Conservation (phyloP, 2,113 vertebrate species). For the Pongo abelii region DNA sequence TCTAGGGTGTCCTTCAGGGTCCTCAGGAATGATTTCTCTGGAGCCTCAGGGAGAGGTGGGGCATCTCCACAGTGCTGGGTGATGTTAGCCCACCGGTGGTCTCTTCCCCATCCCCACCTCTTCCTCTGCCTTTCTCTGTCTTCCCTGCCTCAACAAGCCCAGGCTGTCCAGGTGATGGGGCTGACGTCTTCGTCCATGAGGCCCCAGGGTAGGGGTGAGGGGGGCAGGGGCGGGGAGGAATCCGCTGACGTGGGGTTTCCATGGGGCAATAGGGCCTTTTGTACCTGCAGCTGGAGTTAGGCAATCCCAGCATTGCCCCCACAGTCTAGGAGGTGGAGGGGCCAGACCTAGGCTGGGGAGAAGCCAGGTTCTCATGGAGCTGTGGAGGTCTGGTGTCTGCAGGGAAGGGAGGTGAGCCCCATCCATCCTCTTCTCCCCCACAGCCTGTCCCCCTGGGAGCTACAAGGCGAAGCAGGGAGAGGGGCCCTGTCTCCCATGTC, state of each 20-base stretch:
- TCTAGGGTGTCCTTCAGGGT: not conserved
- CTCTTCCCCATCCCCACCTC: not conserved
- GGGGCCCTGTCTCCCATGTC: constrained; percentile 91
- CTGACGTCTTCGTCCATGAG: constrained; percentile 54
- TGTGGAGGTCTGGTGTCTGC: not conserved
- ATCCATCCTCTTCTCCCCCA: not conserved
- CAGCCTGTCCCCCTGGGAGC: constrained; percentile 92
- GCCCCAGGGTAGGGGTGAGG: not conserved
- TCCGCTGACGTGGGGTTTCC: constrained; percentile 63
- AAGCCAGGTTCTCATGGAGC: constrained; percentile 18
- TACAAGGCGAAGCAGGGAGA: constrained; percentile 98
- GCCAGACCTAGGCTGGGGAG: not conserved
- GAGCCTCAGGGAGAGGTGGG: not conserved
- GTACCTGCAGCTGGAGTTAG: constrained; percentile 34
- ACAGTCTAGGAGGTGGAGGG: not conserved
- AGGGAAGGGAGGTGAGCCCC: not conserved
- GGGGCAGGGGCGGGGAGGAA: constrained; percentile 3
- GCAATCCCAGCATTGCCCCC: constrained; percentile 34
- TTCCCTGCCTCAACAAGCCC: constrained; percentile 59
- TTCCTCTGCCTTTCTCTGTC: not conserved
- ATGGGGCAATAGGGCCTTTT: constrained; percentile 52
- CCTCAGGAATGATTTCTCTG: not conserved
- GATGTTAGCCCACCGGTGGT: not conserved
- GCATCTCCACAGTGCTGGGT: not conserved
- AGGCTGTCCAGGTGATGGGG: constrained; percentile 54